Evolutionary conservation across 2,797 vertebrate genomes (phyloP).

Genomic region (Malurus splendens): DNA sequence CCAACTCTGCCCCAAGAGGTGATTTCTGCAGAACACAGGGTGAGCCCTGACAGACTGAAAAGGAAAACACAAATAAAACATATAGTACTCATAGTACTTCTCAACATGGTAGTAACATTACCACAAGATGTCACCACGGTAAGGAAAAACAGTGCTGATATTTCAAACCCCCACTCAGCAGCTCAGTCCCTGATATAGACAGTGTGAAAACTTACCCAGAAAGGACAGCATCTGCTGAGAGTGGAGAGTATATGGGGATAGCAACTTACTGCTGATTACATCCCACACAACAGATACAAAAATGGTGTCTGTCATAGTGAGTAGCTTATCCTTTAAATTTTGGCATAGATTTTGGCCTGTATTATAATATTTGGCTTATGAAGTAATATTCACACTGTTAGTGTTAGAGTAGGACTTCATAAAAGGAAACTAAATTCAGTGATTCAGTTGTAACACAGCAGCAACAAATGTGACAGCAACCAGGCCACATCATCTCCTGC

Average conservation of each 20-base stretch:
- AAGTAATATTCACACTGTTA: neutral
- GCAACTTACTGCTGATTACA: neutral
- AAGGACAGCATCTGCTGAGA: neutral
- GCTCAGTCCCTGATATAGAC: neutral
- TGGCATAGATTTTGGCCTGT: neutral
- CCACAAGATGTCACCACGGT: constrained; percentile 62
- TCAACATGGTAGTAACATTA: neutral
- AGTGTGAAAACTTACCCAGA: neutral
- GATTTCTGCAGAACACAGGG: neutral
- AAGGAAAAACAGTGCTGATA: neutral
- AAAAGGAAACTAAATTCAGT: neutral
- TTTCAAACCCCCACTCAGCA: neutral
- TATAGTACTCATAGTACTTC: neutral
- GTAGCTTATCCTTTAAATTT: neutral
- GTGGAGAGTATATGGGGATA: neutral
- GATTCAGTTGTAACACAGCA: neutral
- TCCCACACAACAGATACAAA: neutral
- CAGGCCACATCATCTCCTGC: neutral
- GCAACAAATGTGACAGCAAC: neutral
- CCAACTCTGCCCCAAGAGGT: neutral
- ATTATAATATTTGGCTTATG: neutral
- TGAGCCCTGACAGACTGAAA: neutral
- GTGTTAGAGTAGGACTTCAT: neutral
- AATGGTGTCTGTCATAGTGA: neutral
- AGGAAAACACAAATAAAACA: neutral